Evolutionary conservation across 1,140 invertebrate genomes (phyloP).

Genomic region (Drosophila guanche): DNA sequence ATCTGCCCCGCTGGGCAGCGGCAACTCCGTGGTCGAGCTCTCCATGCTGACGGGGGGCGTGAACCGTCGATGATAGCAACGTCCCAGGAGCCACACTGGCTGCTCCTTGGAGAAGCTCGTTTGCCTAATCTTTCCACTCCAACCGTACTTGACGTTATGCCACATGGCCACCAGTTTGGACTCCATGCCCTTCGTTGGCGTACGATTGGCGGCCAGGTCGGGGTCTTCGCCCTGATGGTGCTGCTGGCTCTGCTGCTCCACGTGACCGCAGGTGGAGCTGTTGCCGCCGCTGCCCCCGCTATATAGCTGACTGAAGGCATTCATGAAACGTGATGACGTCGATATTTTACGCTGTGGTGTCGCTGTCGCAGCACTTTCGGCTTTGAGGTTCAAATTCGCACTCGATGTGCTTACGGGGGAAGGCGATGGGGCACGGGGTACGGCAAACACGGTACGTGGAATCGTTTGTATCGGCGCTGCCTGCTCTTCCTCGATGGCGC

Average conservation of each 20-base stretch:
- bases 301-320: conserved; percentile 80
- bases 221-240: conserved; percentile 30
- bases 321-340: conserved; percentile 82
- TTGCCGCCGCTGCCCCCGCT: conserved; percentile 42
- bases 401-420: conserved; percentile 40
- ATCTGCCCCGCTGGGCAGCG: conserved; percentile 80
- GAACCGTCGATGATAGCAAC: conserved; percentile 91
- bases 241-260: conserved; percentile 47
- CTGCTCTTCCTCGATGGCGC: conserved; percentile 75
- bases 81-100: conserved; percentile 92
- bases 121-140: conserved; percentile 90
- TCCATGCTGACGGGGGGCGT: conserved; percentile 87
- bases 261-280: conserved; percentile 46
- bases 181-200: conserved; percentile 88
- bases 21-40: conserved; percentile 87
- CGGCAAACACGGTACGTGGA: conserved; percentile 34
- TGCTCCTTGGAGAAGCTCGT: conserved; percentile 94
- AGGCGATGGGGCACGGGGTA: conserved; percentile 26
- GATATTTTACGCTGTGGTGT: conserved; percentile 80
- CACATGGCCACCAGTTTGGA: conserved; percentile 92
- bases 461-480: conserved; percentile 75
- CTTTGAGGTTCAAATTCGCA: conserved; percentile 57
- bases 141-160: conserved; percentile 96
- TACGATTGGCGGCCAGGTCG: conserved; percentile 66
- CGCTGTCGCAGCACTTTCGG: conserved; percentile 61